Percentiles rank a stretch among this genome's conserved stretches.
Evolutionary conservation across 1,140 invertebrate genomes (phyloP).

Genomic region (Sycobia sp.): DNA sequence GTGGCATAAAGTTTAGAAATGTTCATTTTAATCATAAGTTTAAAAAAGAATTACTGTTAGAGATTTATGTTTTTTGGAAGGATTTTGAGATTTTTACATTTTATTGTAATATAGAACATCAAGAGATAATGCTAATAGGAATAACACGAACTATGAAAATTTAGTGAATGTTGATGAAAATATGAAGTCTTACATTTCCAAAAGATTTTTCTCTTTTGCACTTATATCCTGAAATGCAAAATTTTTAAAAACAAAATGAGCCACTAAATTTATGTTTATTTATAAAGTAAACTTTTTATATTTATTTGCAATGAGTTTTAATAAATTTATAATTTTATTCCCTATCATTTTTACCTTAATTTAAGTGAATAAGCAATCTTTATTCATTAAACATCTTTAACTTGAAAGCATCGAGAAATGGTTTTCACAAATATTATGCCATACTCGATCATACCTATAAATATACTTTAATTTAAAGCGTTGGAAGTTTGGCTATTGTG

Average conservation of each 20-base stretch:
- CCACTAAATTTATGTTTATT: too few relatives aligned
- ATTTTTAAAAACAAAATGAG: conserved; percentile 16
- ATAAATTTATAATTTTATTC: conserved; percentile 14
- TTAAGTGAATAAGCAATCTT: conserved; percentile 23
- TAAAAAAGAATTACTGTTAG: conserved; percentile 17
- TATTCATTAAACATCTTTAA: conserved; percentile 13
- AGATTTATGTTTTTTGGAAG: conserved; percentile 12
- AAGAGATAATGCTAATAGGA: background rate
- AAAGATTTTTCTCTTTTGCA: conserved; percentile 1
- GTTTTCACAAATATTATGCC: conserved; percentile 34
- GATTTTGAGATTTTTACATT: conserved; percentile 7
- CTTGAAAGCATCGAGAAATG: conserved; percentile 13
- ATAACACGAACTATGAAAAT: conserved; percentile 28
- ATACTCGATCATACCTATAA: conserved; percentile 18
- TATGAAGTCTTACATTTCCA: background rate
- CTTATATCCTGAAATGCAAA: conserved; percentile 18
- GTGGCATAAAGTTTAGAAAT: conserved; percentile 11
- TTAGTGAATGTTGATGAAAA: conserved; percentile 5
- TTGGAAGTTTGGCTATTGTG: conserved; percentile 25
- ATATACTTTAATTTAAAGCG: conserved; percentile 37
- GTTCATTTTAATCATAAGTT: background rate
- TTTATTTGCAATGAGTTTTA: conserved; percentile 6
- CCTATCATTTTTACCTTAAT: background rate
- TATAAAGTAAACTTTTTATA: background rate
- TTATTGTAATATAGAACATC: background rate